A percentile compares a stretch with the other conserved stretches of the same genome.
Conservation (phyloP, 2,888 invertebrate species). For the Geotrupes spiniger region DNA sequence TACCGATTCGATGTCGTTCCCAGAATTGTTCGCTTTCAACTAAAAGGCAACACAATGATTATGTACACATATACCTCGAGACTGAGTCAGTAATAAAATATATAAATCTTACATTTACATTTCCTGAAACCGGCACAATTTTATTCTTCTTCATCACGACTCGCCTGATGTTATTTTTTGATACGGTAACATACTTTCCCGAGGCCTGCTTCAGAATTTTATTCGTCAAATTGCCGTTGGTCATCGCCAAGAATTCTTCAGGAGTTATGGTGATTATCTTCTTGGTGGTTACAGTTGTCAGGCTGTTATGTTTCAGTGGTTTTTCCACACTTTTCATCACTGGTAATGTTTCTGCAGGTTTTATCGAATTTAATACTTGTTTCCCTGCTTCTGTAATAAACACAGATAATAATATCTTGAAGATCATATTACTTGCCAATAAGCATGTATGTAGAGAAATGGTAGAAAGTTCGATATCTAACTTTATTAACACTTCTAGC, state of each 20-base stretch:
- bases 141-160: slow-evolving; percentile 47
- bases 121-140: slow-evolving; percentile 35
- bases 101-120: slow-evolving; percentile 27
- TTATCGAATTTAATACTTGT: slow-evolving; percentile 63
- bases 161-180: slow-evolving; percentile 35
- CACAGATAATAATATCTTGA: no score
- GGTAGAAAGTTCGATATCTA: no score
- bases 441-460: no score
- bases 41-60: slow-evolving; percentile 3
- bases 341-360: slow-evolving; percentile 39
- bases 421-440: slow-evolving; percentile 4
- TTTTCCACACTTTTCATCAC: slow-evolving; percentile 36
- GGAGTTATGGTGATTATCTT: slow-evolving; percentile 56
- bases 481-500: no score
- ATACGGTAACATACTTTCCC: slow-evolving; percentile 28
- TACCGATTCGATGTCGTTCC: slow-evolving; percentile 36
- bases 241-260: slow-evolving; percentile 53
- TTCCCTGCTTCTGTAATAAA: slow-evolving; percentile 70
- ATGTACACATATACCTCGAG: no score
- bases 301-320: slow-evolving; percentile 39
- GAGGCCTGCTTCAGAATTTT: slow-evolving; percentile 36
- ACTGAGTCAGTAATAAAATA: neutral
- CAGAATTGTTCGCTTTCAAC: slow-evolving; percentile 8
- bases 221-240: slow-evolving; percentile 28
- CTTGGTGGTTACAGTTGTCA: slow-evolving; percentile 35